Percentiles rank a stretch among this genome's conserved stretches.
Evolutionary conservation across 2,797 vertebrate genomes (phyloP).

Genomic region (Crypturellus tataupa): DNA sequence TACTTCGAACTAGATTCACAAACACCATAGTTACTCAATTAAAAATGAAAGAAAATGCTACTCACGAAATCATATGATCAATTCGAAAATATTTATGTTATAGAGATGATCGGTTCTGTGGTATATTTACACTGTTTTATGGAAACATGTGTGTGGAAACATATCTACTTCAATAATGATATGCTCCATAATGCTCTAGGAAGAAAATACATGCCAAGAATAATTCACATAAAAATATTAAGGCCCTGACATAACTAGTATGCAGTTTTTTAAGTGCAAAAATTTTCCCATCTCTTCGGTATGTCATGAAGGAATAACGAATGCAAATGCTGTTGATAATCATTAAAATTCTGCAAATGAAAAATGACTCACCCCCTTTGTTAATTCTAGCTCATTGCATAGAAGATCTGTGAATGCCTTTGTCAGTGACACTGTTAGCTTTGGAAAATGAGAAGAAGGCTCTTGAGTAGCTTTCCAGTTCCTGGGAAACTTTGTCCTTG

Average conservation of each 20-base stretch:
- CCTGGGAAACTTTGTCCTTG: slow-evolving; percentile 13
- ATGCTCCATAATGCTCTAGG: neutral
- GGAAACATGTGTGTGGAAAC: neutral
- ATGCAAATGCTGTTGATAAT: slow-evolving; percentile 75
- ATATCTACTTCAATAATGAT: slow-evolving; percentile 46
- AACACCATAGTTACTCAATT: neutral
- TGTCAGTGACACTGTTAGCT: slow-evolving; percentile 61
- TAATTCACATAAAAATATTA: slow-evolving; percentile 61
- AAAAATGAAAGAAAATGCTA: neutral
- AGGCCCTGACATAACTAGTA: slow-evolving; percentile 37
- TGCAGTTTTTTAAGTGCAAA: slow-evolving; percentile 38
- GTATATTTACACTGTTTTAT: slow-evolving; percentile 27
- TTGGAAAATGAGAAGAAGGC: slow-evolving; percentile 31
- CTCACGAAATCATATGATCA: neutral
- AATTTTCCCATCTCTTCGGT: slow-evolving; percentile 33
- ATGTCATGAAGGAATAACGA: slow-evolving; percentile 65
- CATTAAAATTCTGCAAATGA: slow-evolving; percentile 69
- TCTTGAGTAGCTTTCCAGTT: slow-evolving; percentile 23
- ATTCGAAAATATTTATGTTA: slow-evolving; percentile 19
- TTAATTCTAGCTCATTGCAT: slow-evolving; percentile 76
- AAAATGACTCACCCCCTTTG: slow-evolving; percentile 73
- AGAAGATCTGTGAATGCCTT: slow-evolving; percentile 73
- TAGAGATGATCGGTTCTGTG: neutral
- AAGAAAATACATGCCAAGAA: neutral
- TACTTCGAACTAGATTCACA: neutral